Conservation (phyloP, 2,113 vertebrate genomes). For the Gymnobelideus leadbeateri region DNA sequence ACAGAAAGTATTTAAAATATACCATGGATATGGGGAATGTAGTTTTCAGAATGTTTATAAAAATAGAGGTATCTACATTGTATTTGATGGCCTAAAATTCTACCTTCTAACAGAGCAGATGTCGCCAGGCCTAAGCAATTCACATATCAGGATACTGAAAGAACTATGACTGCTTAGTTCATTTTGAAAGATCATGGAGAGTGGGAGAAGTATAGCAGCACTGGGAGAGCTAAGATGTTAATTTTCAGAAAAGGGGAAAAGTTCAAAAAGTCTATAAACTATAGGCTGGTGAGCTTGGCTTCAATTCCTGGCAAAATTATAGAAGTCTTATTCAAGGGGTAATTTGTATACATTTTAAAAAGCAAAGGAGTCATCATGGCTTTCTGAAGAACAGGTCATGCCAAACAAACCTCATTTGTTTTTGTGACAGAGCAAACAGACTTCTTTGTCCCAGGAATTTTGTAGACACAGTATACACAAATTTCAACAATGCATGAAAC, state of each 20-base stretch:
- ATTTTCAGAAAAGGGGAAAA: background rate
- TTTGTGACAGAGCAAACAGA: background rate
- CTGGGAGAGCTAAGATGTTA: background rate
- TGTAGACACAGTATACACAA: background rate
- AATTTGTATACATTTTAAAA: background rate
- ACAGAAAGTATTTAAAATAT: background rate
- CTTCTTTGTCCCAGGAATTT: background rate
- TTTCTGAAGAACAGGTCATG: background rate
- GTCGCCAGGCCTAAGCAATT: background rate
- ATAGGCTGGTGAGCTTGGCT: background rate
- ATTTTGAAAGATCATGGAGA: background rate
- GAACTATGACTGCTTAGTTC: background rate
- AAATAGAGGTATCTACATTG: background rate
- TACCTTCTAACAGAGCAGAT: background rate
- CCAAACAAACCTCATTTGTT: background rate
- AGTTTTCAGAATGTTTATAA: background rate
- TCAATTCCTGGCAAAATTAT: background rate
- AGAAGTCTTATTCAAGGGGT: background rate
- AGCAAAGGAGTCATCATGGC: background rate
- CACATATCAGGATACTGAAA: background rate
- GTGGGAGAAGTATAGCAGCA: background rate
- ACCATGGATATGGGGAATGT: background rate
- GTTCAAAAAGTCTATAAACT: background rate
- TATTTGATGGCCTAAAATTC: background rate
- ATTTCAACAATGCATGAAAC: background rate